These are phyloP conservation scores for Lepeophtheirus nordmannii DNA, from an alignment of 2,888 invertebrate species.

Conservation along the genomic window DNA sequence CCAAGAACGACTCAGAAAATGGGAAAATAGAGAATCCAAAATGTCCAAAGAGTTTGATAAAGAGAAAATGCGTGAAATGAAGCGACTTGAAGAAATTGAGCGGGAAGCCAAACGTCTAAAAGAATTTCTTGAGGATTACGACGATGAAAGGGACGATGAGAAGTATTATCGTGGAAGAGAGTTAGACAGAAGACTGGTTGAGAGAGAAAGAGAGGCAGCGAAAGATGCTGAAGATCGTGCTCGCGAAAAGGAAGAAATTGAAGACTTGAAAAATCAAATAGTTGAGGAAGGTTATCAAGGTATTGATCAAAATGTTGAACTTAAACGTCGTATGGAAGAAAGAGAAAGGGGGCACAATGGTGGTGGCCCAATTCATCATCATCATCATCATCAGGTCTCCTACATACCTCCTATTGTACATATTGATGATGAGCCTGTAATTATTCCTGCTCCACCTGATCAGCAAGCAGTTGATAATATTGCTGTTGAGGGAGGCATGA, in stretches of 20 bases:
- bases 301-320: conserved; percentile 37
- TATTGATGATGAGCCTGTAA: background rate
- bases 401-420: background rate
- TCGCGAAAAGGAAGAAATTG: conserved; percentile 73
- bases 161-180: conserved; percentile 89
- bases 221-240: conserved; percentile 74
- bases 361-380: background rate
- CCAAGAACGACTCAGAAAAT: conserved; percentile 43
- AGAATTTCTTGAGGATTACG: conserved; percentile 97
- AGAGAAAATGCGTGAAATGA: conserved; percentile 65
- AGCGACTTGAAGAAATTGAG: conserved; percentile 68
- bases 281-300: conserved; percentile 38
- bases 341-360: background rate
- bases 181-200: conserved; percentile 71
- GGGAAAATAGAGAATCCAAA: conserved; percentile 78
- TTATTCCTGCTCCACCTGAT: background rate
- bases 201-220: conserved; percentile 83
- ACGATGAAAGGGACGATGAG: conserved; percentile 89
- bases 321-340: conserved; percentile 42
- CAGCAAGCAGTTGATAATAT: background rate
- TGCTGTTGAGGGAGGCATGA: background rate
- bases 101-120: conserved; percentile 83
- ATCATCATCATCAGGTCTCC: background rate
- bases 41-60: conserved; percentile 78
- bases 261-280: conserved; percentile 60